Evolutionary conservation across 2,113 vertebrate species (phyloP).

Genomic region (Canis aureus): DNA sequence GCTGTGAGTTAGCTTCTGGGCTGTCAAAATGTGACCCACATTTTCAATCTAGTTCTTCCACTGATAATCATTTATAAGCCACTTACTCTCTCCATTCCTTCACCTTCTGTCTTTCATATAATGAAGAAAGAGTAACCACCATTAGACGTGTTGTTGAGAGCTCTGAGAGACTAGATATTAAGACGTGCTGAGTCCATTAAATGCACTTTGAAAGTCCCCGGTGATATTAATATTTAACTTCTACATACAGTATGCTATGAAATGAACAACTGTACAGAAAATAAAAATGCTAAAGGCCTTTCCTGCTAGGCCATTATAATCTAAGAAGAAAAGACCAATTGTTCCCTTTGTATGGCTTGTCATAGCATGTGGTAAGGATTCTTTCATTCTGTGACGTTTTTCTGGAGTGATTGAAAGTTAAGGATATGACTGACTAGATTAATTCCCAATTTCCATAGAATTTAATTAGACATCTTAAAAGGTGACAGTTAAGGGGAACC

Average conservation of each 20-base stretch:
- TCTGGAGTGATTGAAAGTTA: slow-evolving; percentile 62
- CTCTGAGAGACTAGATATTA: background rate
- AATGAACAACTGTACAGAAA: slow-evolving; percentile 59
- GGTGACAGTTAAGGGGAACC: background rate
- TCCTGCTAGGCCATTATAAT: slow-evolving; percentile 54
- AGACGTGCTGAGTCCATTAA: slow-evolving; percentile 62
- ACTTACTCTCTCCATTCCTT: background rate
- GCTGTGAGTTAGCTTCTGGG: background rate
- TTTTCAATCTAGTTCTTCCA: slow-evolving; percentile 13
- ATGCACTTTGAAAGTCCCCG: background rate
- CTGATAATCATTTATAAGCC: background rate
- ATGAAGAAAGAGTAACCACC: slow-evolving; percentile 4
- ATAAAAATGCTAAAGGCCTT: slow-evolving; percentile 68
- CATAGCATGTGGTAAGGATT: slow-evolving; percentile 1
- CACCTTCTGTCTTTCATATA: slow-evolving; percentile 9
- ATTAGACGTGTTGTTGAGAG: slow-evolving; percentile 7
- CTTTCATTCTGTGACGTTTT: slow-evolving; percentile 39
- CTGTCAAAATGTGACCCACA: background rate
- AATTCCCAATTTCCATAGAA: slow-evolving; percentile 43
- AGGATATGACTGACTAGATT: slow-evolving; percentile 53
- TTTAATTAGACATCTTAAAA: slow-evolving; percentile 27
- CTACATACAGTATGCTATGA: background rate
- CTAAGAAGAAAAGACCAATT: slow-evolving; percentile 65
- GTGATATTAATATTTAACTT: slow-evolving; percentile 60
- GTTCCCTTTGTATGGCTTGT: slow-evolving; percentile 34